Conservation (phyloP, 2,113 vertebrate genomes). For the Melanerpes aurifrons region DNA sequence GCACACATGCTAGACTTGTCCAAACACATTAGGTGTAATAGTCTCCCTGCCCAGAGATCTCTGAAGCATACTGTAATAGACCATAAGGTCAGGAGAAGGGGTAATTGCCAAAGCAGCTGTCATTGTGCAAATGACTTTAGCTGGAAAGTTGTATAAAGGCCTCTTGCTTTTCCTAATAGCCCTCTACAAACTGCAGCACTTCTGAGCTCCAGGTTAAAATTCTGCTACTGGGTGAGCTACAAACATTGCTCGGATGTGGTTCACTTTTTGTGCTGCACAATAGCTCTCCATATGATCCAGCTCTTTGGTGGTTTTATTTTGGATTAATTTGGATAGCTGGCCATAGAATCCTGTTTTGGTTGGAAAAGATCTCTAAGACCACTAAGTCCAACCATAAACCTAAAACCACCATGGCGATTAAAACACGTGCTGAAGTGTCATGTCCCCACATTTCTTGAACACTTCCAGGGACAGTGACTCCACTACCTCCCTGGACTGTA, state of each 20-base stretch:
- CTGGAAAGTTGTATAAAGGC: conserved; percentile 37
- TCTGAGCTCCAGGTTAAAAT: background rate
- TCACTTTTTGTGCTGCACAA: background rate
- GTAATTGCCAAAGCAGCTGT: conserved; percentile 75
- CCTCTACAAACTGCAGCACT: background rate
- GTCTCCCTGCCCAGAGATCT: conserved; percentile 50
- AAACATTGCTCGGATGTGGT: background rate
- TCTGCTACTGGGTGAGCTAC: background rate
- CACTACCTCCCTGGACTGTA: too few species aligned
- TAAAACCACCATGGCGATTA: too few species aligned
- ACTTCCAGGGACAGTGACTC: too few species aligned
- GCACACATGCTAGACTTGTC: conserved; percentile 58
- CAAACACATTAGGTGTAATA: conserved; percentile 67
- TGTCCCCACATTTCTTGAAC: too few species aligned
- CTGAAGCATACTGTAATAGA: conserved; percentile 59
- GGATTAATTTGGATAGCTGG: background rate
- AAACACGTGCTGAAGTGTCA: too few species aligned
- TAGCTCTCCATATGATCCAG: background rate
- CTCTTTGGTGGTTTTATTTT: background rate
- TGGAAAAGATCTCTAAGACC: too few species aligned
- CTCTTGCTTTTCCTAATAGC: background rate
- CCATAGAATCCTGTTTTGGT: too few species aligned
- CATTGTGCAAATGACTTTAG: background rate
- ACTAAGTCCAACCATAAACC: too few species aligned
- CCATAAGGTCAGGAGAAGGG: conserved; percentile 58